A percentile compares a stretch with the other conserved stretches of the same genome.
These are phyloP conservation scores for Adelognathus sp. DNA, from an alignment of 2,888 invertebrate genomes.

Conservation along the genomic window DNA sequence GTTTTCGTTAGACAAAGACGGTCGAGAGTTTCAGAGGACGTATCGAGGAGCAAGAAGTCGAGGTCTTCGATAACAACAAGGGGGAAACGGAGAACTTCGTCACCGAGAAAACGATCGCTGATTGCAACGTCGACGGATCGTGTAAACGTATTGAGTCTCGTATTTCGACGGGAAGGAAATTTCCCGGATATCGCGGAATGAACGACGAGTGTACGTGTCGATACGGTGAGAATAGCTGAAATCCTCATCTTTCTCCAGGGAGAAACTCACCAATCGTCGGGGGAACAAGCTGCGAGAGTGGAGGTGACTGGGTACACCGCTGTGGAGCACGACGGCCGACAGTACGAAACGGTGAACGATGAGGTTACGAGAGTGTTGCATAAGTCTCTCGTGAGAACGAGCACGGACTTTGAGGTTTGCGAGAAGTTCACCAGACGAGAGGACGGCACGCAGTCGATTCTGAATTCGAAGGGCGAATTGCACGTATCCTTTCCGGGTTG, in stretches of 20 bases:
- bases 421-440: conserved; percentile 74
- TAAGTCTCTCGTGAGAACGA: conserved; percentile 73
- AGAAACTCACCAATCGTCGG: conserved; percentile 45
- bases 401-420: conserved; percentile 72
- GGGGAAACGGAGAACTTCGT: conserved; percentile 22
- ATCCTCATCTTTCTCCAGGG: conserved; percentile 32
- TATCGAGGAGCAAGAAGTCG: not conserved
- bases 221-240: conserved; percentile 20
- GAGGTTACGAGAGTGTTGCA: conserved; percentile 71
- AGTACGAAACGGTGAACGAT: conserved; percentile 71
- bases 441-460: conserved; percentile 74
- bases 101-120: conserved; percentile 12
- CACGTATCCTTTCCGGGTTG: conserved; percentile 73
- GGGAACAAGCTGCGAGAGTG: conserved; percentile 53
- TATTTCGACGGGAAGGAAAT: not conserved
- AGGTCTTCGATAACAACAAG: conserved; percentile 15
- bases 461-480: conserved; percentile 71
- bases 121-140: conserved; percentile 5
- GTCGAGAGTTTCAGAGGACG: conserved; percentile 14
- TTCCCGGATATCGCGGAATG: not conserved
- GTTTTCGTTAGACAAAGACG: conserved; percentile 7
- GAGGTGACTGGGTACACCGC: conserved; percentile 69
- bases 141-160: conserved; percentile 61
- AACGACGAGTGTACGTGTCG: not conserved
- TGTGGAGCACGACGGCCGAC: conserved; percentile 71